These are phyloP conservation scores for Ophion slaviceki DNA, from an alignment of 2,888 invertebrate genomes.

Conservation along the genomic window DNA sequence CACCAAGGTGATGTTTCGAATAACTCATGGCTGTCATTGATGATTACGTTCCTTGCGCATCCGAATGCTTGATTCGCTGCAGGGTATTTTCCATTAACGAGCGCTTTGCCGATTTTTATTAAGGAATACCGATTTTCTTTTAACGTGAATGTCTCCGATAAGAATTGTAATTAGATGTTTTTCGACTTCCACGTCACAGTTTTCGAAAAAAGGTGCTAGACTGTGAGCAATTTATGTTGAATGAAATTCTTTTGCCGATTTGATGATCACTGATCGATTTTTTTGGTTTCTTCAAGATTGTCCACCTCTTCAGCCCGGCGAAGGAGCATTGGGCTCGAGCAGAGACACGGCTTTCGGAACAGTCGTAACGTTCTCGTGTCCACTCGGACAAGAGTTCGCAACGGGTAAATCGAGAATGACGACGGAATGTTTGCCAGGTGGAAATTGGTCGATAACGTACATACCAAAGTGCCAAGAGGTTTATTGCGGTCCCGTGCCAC, in stretches of 20 bases:
- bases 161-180: no score
- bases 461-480: conserved; percentile 98
- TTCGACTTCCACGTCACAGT: no score
- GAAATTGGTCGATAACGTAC: conserved; percentile 96
- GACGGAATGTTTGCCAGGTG: conserved; percentile 94
- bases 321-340: conserved; percentile 95
- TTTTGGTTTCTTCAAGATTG: conserved; percentile 87
- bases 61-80: no score
- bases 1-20: no score
- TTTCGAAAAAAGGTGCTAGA: no score
- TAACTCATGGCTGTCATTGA: no score
- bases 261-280: neutral
- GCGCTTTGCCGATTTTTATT: no score
- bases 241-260: neutral
- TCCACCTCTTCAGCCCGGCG: conserved; percentile 92
- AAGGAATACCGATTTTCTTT: no score
- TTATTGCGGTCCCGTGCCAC: conserved; percentile 98
- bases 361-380: conserved; percentile 94
- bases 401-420: conserved; percentile 93
- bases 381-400: conserved; percentile 96
- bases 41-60: no score
- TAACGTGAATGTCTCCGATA: no score
- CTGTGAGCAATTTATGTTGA: neutral
- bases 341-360: conserved; percentile 97
- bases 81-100: no score